Percentiles rank a stretch among this genome's conserved stretches.
Evolutionary conservation across 2,888 invertebrate species (phyloP).

Genomic region (Apoda limacodes): DNA sequence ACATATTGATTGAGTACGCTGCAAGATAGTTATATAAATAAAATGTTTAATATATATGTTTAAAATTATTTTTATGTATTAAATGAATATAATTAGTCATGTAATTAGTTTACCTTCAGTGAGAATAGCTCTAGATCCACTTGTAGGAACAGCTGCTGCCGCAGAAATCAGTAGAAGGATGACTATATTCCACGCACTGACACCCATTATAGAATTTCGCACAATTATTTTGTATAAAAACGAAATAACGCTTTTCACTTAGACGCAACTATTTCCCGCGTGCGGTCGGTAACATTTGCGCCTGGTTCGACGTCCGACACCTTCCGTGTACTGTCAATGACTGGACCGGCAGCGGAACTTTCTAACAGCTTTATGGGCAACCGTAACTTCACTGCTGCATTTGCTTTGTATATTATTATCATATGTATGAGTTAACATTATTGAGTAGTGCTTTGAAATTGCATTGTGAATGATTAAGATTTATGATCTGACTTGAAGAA

Average conservation of each 20-base stretch:
- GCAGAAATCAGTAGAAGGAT: constrained; percentile 48
- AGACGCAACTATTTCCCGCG: constrained; percentile 65
- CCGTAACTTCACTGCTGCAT: constrained; percentile 30
- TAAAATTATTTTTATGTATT: too few relatives aligned
- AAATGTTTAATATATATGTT: too few relatives aligned
- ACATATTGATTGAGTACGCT: too few relatives aligned
- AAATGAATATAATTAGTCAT: too few relatives aligned
- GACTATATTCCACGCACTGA: constrained; percentile 53
- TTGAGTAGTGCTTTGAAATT: too few relatives aligned
- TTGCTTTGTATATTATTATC: constrained; percentile 4
- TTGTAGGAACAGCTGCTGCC: constrained; percentile 46
- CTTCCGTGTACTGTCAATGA: constrained; percentile 42
- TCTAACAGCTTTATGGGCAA: constrained; percentile 57
- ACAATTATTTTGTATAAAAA: constrained; percentile 23
- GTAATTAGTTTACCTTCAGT: constrained; percentile 39
- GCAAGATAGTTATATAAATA: too few relatives aligned
- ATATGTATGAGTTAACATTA: neutral
- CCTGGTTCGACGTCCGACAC: constrained; percentile 36
- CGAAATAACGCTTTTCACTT: constrained; percentile 29
- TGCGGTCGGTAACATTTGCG: constrained; percentile 59
- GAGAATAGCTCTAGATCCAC: constrained; percentile 35
- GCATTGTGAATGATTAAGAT: too few relatives aligned
- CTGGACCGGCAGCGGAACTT: constrained; percentile 53
- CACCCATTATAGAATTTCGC: constrained; percentile 49
- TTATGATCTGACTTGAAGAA: too few relatives aligned